Evolutionary conservation across 2,113 vertebrate genomes (phyloP).

Genomic region (Phyllostomus hastatus): DNA sequence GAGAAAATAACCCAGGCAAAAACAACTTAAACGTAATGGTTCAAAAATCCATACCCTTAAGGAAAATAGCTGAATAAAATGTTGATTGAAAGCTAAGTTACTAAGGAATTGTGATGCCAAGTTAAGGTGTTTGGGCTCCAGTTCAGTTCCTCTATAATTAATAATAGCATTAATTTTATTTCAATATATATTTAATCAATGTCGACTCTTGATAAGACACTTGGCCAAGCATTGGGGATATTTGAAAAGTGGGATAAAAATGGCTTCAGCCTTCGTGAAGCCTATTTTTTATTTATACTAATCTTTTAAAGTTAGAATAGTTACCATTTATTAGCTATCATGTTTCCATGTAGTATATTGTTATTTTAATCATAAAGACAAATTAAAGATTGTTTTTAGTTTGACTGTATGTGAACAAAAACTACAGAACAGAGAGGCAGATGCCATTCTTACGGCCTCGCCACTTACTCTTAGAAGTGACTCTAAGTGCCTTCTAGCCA

Average conservation of each 20-base stretch:
- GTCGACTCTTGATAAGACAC: not conserved
- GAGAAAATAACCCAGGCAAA: not conserved
- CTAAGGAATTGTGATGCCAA: slow-evolving; percentile 15
- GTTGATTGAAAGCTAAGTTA: not conserved
- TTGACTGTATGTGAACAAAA: not conserved
- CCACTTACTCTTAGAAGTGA: not conserved
- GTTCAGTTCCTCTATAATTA: slow-evolving; percentile 7
- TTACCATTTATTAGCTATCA: not conserved
- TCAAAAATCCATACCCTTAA: not conserved
- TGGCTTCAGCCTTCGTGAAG: not conserved
- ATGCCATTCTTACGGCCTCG: not conserved
- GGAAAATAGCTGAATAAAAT: not conserved
- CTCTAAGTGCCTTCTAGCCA: not conserved
- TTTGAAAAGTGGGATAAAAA: not conserved
- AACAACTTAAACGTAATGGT: not conserved
- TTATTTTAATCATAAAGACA: not conserved
- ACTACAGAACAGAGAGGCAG: not conserved
- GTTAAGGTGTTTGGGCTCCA: not conserved
- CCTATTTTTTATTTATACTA: not conserved
- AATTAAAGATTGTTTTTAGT: not conserved
- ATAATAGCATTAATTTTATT: slow-evolving; percentile 22
- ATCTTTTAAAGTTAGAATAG: not conserved
- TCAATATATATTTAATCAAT: slow-evolving; percentile 5
- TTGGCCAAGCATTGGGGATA: not conserved
- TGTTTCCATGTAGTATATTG: not conserved